These are phyloP conservation scores for Hoplodrina blanda DNA, from an alignment of 2,888 invertebrate genomes.

Conservation along the genomic window DNA sequence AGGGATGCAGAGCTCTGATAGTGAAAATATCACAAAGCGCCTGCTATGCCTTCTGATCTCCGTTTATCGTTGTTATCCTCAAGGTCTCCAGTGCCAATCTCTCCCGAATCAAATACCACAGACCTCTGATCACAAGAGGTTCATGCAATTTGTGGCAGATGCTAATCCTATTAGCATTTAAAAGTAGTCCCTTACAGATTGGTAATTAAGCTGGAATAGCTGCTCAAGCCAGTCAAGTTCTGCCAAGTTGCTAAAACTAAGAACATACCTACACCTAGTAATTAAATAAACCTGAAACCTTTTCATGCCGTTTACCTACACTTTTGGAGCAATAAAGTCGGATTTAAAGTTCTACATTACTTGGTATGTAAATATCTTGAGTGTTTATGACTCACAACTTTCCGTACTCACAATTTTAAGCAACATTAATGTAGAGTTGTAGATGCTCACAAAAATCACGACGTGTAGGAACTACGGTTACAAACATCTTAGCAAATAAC, in stretches of 20 bases:
- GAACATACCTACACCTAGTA: not conserved
- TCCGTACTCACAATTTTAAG: not conserved
- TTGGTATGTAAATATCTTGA: no score
- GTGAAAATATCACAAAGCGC: no score
- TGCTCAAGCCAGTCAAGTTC: no score
- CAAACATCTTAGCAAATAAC: constrained; percentile 25
- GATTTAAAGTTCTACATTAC: no score
- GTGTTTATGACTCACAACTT: constrained; percentile 15
- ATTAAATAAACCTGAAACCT: no score
- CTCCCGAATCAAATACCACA: no score
- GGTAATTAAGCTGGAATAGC: not conserved
- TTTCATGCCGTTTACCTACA: not conserved
- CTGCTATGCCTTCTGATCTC: no score
- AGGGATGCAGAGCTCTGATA: no score
- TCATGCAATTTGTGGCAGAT: constrained; percentile 1
- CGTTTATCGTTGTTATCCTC: no score
- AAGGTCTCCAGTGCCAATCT: no score
- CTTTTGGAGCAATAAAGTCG: no score
- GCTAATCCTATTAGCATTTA: constrained; percentile 30
- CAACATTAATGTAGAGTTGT: not conserved
- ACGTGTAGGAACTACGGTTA: constrained; percentile 26
- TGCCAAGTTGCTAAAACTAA: constrained; percentile 3
- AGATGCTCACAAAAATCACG: constrained; percentile 14
- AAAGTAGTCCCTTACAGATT: constrained; percentile 14
- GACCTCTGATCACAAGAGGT: not conserved